Evolutionary conservation across 2,797 vertebrate genomes (phyloP), one percentile per base, ranked within the genome.

Genomic region (Gymnodraco acuticeps): DNA sequence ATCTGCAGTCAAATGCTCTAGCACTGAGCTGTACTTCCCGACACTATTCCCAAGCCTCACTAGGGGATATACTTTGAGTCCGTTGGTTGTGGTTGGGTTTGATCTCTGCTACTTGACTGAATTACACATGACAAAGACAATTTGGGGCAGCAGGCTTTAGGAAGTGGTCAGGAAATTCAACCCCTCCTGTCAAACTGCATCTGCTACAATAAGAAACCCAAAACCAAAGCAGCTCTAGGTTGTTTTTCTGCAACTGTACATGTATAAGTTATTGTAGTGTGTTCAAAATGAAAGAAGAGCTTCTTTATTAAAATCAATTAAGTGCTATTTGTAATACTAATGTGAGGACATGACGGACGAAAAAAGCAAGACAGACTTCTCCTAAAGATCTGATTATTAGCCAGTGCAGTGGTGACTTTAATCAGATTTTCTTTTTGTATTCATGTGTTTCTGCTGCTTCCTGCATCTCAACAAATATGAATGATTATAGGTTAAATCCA

Each of bases 1-100:
- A 85, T 87, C 80, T 78, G 80, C 78, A 89, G 85, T 91, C 82
- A 88, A 87, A 87, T 70, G 81, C 78, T 76, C 74, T 79, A 73
- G 85, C 78, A 74, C 70, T 64, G 77, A 86, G 75, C 79, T 84
- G 47, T 54, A 66, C 66, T 72, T 78, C 77, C 67, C 41, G 43
- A 83, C 46, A 55, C 17, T 0, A 20, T 27, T 19, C 20, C n/a
- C 43, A 46, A 60, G 52, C 59, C 68, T 64, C 47, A 48, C 38
- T 3, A 1, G n/a, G 13, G 33, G 51, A 69, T 0, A 79, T 45
- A 41, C 63, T n/a, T 19, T 52, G 27, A 70, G 59, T 81, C 69
- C 56, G 61, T 33, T 17, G 31, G 62, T 56, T 46, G 50, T 19
- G 61, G 11, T 53, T 14, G 51, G 66, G 72, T 78, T 83, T 84